phyloP scores from a whole-genome alignment of 2,888 invertebrate genomes.

The Oscheius sp. region DNA sequence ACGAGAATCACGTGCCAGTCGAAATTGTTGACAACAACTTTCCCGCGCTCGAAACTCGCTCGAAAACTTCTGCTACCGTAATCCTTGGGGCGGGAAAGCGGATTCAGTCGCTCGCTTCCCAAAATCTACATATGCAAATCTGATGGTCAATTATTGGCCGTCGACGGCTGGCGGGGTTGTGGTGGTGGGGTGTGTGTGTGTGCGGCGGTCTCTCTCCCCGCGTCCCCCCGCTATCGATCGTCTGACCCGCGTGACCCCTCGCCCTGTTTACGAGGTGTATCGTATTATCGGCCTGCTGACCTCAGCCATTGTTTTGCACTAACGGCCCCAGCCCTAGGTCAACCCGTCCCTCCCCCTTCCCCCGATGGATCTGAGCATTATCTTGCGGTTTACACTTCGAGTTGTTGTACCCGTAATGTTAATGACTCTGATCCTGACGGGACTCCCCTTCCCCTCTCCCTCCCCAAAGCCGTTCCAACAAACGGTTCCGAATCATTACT shows the following conservation, averaged over 20 bases:
- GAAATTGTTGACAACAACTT: too few species aligned
- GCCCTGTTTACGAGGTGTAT: constrained; percentile 32
- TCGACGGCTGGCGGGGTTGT: not conserved
- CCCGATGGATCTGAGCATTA: constrained; percentile 16
- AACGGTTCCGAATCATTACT: constrained; percentile 31
- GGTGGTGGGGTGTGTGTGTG: too few species aligned
- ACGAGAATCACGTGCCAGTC: too few species aligned
- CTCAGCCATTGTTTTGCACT: constrained; percentile 32
- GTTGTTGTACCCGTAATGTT: constrained; percentile 27
- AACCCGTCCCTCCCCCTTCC: not conserved
- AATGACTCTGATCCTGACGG: constrained; percentile 26
- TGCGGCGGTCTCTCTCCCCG: not conserved
- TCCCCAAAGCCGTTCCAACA: constrained; percentile 11
- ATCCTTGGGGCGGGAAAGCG: not conserved
- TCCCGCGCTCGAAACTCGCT: too few species aligned
- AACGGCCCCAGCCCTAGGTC: constrained; percentile 2
- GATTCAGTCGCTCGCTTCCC: not conserved
- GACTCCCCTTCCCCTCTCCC: not conserved
- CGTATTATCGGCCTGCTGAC: constrained; percentile 28
- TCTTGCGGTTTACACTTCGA: constrained; percentile 18
- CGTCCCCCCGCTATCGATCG: constrained; percentile 17
- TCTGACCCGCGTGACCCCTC: constrained; percentile 33
- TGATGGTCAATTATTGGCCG: constrained; percentile 21
- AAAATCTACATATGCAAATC: constrained; percentile 20
- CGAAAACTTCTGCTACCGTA: too few species aligned